These are phyloP conservation scores for Labrus mixtus DNA, from an alignment of 2,113 vertebrate genomes.

Conservation along the genomic window DNA sequence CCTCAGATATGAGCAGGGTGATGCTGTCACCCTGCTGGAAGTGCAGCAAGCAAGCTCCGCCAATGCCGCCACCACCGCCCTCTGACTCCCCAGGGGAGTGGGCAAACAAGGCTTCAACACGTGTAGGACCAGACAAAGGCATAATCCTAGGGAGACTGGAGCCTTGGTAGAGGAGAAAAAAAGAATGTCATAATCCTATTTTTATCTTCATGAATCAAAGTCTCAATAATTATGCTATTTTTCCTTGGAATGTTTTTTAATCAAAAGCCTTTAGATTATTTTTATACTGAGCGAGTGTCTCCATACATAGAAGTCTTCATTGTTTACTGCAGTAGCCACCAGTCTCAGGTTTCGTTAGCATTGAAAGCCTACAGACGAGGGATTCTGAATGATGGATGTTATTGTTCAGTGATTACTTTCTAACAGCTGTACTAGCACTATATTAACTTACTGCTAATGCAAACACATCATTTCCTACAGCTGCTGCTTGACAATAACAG, in stretches of 20 bases:
- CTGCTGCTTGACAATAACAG: not conserved
- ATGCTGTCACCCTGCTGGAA: constrained; percentile 86
- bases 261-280: not conserved
- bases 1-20: constrained; percentile 86
- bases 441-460: not conserved
- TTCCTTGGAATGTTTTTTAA: not conserved
- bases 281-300: too few relatives aligned
- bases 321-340: not conserved
- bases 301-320: not conserved
- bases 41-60: constrained; percentile 83
- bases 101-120: constrained; percentile 81
- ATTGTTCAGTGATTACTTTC: not conserved
- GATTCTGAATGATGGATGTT: too few relatives aligned
- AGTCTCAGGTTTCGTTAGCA: not conserved
- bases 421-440: not conserved
- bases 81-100: constrained; percentile 74
- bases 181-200: not conserved
- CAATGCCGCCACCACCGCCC: constrained; percentile 40
- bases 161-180: constrained; percentile 62
- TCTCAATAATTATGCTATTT: not conserved
- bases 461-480: not conserved
- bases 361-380: rapidly evolving
- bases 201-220: not conserved
- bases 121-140: constrained; percentile 69
- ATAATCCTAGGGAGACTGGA: constrained; percentile 85